Percentiles rank a stretch among this genome's conserved stretches.
phyloP scores from a whole-genome alignment of 2,113 vertebrate species.

The Maylandia zebra region DNA sequence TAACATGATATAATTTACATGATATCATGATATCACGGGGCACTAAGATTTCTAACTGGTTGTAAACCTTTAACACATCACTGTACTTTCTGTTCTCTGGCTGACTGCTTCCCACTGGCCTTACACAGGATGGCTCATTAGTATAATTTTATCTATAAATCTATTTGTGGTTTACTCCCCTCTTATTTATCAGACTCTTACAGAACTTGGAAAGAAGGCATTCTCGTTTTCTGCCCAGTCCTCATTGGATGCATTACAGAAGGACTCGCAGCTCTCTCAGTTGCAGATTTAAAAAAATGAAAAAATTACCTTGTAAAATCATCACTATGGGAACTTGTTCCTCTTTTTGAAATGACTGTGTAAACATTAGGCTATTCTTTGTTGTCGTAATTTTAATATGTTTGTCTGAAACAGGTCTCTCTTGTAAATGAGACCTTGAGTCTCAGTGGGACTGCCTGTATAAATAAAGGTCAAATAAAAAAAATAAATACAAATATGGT shows the following conservation, averaged over 20 bases:
- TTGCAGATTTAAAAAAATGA: neutral
- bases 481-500: neutral
- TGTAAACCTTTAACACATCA: neutral
- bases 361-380: neutral
- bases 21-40: neutral
- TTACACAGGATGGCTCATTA: neutral
- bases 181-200: neutral
- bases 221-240: neutral
- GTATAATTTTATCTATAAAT: neutral
- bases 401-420: neutral
- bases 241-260: neutral
- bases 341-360: neutral
- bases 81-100: neutral
- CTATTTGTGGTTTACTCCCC: neutral
- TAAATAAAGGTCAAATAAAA: neutral
- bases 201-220: neutral
- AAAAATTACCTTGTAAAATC: neutral
- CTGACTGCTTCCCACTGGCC: neutral
- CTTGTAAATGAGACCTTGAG: neutral
- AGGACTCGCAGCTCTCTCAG: rapidly evolving
- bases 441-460: neutral
- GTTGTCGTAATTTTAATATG: neutral
- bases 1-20: neutral
- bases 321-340: neutral
- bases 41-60: neutral